phyloP scores from a whole-genome alignment of 2,888 invertebrate genomes.

The Campoplex nolae region DNA sequence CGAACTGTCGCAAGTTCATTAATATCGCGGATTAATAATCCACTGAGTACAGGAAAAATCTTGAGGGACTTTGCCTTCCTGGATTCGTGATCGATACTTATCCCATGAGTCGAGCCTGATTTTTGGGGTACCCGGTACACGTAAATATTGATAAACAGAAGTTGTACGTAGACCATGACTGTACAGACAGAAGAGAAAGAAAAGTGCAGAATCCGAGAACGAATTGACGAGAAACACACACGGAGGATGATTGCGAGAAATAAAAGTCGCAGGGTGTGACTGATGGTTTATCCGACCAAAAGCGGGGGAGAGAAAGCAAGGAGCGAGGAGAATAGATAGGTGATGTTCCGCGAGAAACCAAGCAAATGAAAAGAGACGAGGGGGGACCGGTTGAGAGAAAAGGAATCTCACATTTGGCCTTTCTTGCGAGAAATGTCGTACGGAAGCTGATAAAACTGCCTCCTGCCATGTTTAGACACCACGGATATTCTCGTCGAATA shows the following conservation, averaged over 20 bases:
- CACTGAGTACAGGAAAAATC: not conserved
- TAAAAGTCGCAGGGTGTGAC: conserved; percentile 82
- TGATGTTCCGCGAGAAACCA: not conserved
- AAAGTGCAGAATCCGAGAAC: conserved; percentile 36
- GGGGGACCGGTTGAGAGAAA: conserved; percentile 59
- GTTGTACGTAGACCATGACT: not conserved
- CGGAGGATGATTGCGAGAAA: conserved; percentile 79
- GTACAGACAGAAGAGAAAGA: conserved; percentile 20
- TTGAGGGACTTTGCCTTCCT: not conserved
- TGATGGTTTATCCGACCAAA: conserved; percentile 79
- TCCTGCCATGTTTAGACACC: conserved; percentile 21
- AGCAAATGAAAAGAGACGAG: conserved; percentile 17
- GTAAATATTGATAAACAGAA: conserved; percentile 17
- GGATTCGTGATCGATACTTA: not conserved
- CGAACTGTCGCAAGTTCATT: not conserved
- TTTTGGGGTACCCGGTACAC: conserved; percentile 1
- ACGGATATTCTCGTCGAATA: conserved; percentile 63
- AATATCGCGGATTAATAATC: not conserved
- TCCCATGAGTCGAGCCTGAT: not conserved
- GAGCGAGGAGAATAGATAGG: conserved; percentile 29
- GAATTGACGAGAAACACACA: conserved; percentile 69
- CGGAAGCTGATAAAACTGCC: conserved; percentile 63
- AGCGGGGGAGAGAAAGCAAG: conserved; percentile 50
- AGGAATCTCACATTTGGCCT: conserved; percentile 52
- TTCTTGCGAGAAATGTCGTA: conserved; percentile 54